Evolutionary conservation across 2,113 vertebrate species (phyloP), one percentile per base, ranked within the genome.

Genomic region (Corythornis vintsioides): DNA sequence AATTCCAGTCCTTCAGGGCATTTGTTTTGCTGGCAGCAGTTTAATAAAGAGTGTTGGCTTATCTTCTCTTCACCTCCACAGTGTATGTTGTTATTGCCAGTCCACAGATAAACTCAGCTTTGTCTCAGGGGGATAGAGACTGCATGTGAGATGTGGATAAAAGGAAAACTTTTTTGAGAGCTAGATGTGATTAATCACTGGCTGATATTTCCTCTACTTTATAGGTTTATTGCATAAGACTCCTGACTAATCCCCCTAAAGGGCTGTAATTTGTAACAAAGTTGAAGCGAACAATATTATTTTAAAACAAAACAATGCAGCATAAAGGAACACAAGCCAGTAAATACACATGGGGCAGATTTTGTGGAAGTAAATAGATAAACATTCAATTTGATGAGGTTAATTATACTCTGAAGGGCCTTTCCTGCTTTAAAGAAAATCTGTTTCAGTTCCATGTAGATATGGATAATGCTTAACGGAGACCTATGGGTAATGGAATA

Each of bases 1-100:
- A 72, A 33, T 72, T 89, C 33, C 50, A 76, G 72, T 43, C 86
- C 61, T 92, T 90, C 53, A 84, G 73, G 90, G 80, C 86, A 84
- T 81, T 94, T 0, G 1, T 86, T 97, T 94, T 90, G 66, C 93
- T 29, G 11, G 74, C 19, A 94, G 84, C 63, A 63, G 66, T 88
- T 94, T 94, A 96, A 97, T 96, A 87, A 93, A 95, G 87, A 91
- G 77, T 7, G 70, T 93, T 89, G 89, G 55, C 15, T 97, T 94
- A 91, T 96, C 85, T 91, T 38, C 40, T 89, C 64, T 91, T 94
- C 84, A 96, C 81, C 84, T 93, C 86, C 48, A 76, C 45, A 63
- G 15, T 25, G 11, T 42, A 33, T 50, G 64, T 31, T 92, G 52
- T 53, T 96, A 84, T 90, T 96, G 69, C 66, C 86, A 88, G 71